These are phyloP conservation scores for Chascanopsetta lugubris DNA, from an alignment of 2,113 vertebrate genomes.

Conservation along the genomic window DNA sequence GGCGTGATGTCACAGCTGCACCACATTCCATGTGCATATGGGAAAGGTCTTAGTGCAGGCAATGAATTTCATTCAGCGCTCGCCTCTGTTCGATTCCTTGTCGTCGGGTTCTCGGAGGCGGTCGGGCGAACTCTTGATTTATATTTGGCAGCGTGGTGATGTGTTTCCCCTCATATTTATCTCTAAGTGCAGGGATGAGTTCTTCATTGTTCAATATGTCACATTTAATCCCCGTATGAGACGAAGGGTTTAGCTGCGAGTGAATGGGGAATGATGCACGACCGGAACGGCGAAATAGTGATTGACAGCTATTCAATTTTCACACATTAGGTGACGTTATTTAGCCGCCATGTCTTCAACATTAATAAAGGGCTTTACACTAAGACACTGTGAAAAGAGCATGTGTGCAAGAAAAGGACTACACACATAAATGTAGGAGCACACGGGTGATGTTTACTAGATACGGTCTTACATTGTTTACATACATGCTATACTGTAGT, in stretches of 20 bases:
- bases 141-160: conserved; percentile 36
- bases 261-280: conserved; percentile 45
- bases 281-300: conserved; percentile 45
- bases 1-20: conserved; percentile 10
- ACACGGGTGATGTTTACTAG: too few species aligned
- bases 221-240: conserved; percentile 49
- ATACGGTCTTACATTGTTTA: too few species aligned
- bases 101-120: conserved; percentile 29
- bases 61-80: conserved; percentile 18
- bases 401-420: too few species aligned
- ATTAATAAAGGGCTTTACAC: too few species aligned
- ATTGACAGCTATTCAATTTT: conserved; percentile 52
- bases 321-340: conserved; percentile 23
- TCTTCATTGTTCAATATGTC: conserved; percentile 49
- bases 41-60: conserved; percentile 11
- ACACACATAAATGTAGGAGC: too few species aligned
- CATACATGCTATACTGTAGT: too few species aligned
- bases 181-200: conserved; percentile 32
- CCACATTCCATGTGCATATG: conserved; percentile 10
- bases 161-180: conserved; percentile 40
- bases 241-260: conserved; percentile 41
- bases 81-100: conserved; percentile 16
- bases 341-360: conserved; percentile 10
- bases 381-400: too few species aligned
- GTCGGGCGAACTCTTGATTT: conserved; percentile 50